Evolutionary conservation across 2,797 vertebrate genomes (phyloP).

Genomic region (Eurystomus glaucurus): DNA sequence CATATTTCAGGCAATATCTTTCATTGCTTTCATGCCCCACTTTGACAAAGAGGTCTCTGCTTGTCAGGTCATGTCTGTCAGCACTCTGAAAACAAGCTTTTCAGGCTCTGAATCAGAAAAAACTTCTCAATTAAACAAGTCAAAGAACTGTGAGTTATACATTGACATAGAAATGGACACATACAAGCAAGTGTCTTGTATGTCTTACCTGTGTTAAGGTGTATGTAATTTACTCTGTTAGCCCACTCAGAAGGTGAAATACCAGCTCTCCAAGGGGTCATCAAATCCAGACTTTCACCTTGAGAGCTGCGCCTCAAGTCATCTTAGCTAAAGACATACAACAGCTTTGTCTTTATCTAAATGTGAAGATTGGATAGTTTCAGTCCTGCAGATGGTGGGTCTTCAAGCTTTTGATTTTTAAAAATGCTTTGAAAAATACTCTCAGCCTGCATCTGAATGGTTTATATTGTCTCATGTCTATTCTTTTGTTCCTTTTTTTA

Average conservation of each 20-base stretch:
- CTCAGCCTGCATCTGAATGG: background rate
- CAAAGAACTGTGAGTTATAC: background rate
- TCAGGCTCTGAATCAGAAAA: background rate
- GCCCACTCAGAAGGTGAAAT: background rate
- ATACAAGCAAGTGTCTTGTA: background rate
- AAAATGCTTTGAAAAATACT: background rate
- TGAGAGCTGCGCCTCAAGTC: background rate
- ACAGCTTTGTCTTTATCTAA: background rate
- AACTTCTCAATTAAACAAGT: background rate
- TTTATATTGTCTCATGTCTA: background rate
- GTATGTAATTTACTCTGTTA: background rate
- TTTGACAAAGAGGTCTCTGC: background rate
- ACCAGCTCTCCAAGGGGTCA: background rate
- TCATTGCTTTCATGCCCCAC: accelerated
- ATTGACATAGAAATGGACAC: background rate
- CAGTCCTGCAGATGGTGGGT: background rate
- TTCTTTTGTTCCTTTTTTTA: background rate
- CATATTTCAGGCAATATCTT: background rate
- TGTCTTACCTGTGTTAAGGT: background rate
- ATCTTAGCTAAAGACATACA: background rate
- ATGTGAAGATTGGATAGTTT: background rate
- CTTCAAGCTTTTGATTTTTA: background rate
- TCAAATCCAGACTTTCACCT: background rate
- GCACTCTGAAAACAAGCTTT: background rate
- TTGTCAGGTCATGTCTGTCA: background rate